phyloP scores from a whole-genome alignment of 2,113 vertebrate species.

The Elephas maximus region DNA sequence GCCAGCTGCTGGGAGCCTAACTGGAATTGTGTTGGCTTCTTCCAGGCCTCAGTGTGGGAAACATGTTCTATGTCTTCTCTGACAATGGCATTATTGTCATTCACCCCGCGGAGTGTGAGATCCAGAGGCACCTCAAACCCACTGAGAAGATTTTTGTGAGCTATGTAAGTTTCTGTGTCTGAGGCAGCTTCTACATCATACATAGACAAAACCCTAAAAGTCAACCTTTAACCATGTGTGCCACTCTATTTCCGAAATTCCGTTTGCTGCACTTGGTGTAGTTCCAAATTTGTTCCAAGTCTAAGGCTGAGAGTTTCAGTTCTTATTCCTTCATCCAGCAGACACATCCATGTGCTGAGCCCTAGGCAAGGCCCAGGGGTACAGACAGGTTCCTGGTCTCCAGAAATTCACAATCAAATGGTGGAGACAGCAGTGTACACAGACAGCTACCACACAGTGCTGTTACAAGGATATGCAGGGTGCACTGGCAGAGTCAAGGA shows the following conservation, averaged over 20 bases:
- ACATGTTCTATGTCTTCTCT: constrained; percentile 98
- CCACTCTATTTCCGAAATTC: neutral
- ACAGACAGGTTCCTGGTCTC: neutral
- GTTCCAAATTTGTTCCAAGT: neutral
- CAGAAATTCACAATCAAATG: neutral
- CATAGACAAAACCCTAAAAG: no score
- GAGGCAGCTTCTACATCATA: neutral
- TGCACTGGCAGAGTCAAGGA: no score
- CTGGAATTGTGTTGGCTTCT: constrained; percentile 49
- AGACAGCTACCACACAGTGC: neutral
- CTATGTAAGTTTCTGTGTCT: constrained; percentile 90
- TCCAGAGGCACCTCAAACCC: constrained; percentile 93
- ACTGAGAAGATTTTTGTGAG: constrained; percentile 94
- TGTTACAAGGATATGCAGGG: neutral
- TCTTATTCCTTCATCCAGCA: neutral
- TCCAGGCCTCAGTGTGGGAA: constrained; percentile 96
- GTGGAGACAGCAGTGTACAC: neutral
- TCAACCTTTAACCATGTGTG: rapidly evolving
- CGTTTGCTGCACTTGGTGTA: rapidly evolving
- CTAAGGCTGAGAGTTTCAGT: no score
- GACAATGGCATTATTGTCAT: constrained; percentile 94
- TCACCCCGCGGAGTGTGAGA: constrained; percentile 96
- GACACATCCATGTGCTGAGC: neutral
- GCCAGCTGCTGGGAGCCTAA: neutral
- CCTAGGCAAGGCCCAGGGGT: neutral